These are phyloP conservation scores for Trachymyrmex septentrionalis DNA, from an alignment of 1,140 invertebrate genomes.

Conservation along the genomic window DNA sequence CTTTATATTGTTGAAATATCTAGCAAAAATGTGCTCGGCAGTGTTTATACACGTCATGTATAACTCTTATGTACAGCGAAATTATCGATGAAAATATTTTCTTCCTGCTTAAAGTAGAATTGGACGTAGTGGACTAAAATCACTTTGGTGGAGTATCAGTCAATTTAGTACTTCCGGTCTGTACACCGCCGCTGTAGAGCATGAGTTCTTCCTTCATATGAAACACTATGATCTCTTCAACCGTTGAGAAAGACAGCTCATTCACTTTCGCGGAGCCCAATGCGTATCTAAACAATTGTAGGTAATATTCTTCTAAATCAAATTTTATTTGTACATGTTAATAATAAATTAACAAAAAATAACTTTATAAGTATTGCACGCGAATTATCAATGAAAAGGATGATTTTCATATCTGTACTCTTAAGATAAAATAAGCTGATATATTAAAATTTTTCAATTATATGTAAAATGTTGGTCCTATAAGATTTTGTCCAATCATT, in stretches of 20 bases:
- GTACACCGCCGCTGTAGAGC: constrained; percentile 80
- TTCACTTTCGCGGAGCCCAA: constrained; percentile 81
- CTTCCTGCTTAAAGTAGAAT: background rate
- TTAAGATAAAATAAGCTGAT: background rate
- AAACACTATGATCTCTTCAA: constrained; percentile 84
- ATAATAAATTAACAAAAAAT: constrained; percentile 9
- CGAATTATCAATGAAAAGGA: background rate
- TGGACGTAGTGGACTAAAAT: constrained; percentile 23
- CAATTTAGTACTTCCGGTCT: constrained; percentile 82
- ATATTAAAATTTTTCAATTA: background rate
- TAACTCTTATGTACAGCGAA: constrained; percentile 19
- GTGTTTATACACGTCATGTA: constrained; percentile 10
- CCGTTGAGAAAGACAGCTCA: constrained; percentile 79
- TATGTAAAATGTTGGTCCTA: constrained; percentile 19
- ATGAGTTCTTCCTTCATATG: constrained; percentile 81
- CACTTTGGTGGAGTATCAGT: constrained; percentile 81
- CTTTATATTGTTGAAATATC: background rate
- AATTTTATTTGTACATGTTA: background rate
- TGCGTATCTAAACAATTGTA: constrained; percentile 78
- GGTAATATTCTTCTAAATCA: background rate
- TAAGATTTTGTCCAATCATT: constrained; percentile 31
- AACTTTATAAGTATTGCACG: background rate
- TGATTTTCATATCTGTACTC: background rate
- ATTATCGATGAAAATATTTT: constrained; percentile 8
- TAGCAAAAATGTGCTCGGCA: constrained; percentile 34